phyloP scores from a whole-genome alignment of 2,888 invertebrate genomes.

The Apocheima hispidaria region DNA sequence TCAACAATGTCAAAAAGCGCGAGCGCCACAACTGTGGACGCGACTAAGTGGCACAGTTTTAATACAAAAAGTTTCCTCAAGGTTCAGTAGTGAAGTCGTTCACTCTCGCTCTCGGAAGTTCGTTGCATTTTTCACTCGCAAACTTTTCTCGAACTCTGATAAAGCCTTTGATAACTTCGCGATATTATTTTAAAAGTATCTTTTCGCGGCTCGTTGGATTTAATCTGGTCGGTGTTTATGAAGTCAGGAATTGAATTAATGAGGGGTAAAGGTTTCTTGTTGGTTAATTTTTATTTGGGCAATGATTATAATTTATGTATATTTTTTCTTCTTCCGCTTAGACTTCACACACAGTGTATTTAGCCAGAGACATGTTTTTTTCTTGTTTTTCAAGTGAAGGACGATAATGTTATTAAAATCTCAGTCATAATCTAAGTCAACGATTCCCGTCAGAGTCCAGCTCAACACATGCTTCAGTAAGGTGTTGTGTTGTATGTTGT shows the following conservation, averaged over 20 bases:
- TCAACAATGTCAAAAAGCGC: too few species aligned
- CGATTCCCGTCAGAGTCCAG: too few species aligned
- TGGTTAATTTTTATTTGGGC: not conserved
- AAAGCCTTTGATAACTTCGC: constrained; percentile 20
- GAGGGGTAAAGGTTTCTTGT: constrained; percentile 4
- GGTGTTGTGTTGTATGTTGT: too few species aligned
- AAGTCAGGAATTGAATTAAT: constrained; percentile 14
- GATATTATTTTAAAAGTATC: constrained; percentile 22
- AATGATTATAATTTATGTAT: too few species aligned
- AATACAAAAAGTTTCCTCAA: not conserved
- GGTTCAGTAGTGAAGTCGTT: not conserved
- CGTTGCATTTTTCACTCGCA: constrained; percentile 22
- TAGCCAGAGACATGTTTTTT: too few species aligned
- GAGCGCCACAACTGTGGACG: too few species aligned
- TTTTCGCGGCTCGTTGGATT: constrained; percentile 20
- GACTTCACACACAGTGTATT: too few species aligned
- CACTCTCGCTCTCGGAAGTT: constrained; percentile 8
- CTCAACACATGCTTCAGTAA: too few species aligned
- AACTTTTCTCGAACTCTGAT: constrained; percentile 18
- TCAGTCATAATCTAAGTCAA: too few species aligned
- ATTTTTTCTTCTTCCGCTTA: too few species aligned
- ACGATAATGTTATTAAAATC: too few species aligned
- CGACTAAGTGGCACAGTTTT: not conserved
- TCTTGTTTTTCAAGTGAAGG: too few species aligned
- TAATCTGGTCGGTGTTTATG: constrained; percentile 18